phyloP scores from a whole-genome alignment of 1,140 invertebrate species.

The Cydia amplana region DNA sequence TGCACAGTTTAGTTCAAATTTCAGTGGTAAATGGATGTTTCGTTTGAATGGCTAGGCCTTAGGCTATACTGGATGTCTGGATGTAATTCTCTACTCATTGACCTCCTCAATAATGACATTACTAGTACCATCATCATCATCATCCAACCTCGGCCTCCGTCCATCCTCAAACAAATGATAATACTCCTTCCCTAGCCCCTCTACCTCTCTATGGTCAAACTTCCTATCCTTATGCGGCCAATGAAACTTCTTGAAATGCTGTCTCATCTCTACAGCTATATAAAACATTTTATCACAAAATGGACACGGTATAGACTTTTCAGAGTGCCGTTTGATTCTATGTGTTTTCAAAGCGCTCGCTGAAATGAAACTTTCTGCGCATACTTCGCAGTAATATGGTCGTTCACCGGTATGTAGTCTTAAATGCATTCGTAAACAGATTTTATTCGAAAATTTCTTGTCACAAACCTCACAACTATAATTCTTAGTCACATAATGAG shows the following conservation, averaged over 20 bases:
- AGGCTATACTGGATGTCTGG: too few species aligned
- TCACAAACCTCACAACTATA: slow-evolving; percentile 44
- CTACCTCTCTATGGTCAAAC: slow-evolving; percentile 43
- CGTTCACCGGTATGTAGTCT: slow-evolving; percentile 47
- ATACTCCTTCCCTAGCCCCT: slow-evolving; percentile 39
- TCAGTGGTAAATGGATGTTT: too few species aligned
- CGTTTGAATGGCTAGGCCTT: too few species aligned
- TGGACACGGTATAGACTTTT: slow-evolving; percentile 43
- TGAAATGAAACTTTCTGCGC: slow-evolving; percentile 50
- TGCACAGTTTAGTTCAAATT: too few species aligned
- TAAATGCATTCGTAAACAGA: slow-evolving; percentile 45
- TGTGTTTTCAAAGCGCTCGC: slow-evolving; percentile 50
- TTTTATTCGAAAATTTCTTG: slow-evolving; percentile 46
- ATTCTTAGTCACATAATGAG: slow-evolving; percentile 38
- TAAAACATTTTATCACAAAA: slow-evolving; percentile 47
- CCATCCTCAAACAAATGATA: slow-evolving; percentile 50
- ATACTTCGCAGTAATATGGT: slow-evolving; percentile 50
- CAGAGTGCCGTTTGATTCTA: slow-evolving; percentile 47
- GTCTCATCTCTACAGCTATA: slow-evolving; percentile 44
- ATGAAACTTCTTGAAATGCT: slow-evolving; percentile 49
- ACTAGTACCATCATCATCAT: background rate
- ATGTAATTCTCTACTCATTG: background rate
- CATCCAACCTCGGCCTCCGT: slow-evolving; percentile 41
- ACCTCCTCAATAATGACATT: slow-evolving; percentile 23
- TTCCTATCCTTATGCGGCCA: slow-evolving; percentile 45